These are phyloP conservation scores for Nothocercus julius DNA, from an alignment of 2,113 vertebrate genomes.

Conservation along the genomic window DNA sequence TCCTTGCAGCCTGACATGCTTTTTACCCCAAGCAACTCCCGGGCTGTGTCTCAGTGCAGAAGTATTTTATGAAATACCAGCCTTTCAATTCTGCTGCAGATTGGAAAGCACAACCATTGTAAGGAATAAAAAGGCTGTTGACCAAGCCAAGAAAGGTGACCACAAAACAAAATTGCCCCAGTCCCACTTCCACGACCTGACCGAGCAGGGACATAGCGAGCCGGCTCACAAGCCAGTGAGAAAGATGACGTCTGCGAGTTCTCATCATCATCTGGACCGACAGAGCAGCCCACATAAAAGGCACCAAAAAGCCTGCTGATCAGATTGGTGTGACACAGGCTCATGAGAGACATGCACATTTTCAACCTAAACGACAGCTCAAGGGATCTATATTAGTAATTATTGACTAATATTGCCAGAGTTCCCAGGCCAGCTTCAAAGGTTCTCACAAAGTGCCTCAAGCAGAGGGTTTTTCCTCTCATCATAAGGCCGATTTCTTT, in stretches of 20 bases:
- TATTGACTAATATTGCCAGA: conserved; percentile 61
- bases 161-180: conserved; percentile 24
- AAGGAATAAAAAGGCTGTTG: conserved; percentile 5
- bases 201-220: conserved; percentile 27
- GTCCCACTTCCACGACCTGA: background rate
- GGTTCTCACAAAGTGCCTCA: conserved; percentile 28
- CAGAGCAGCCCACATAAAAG: conserved; percentile 73
- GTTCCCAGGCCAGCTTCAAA: conserved; percentile 74
- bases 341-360: conserved; percentile 62
- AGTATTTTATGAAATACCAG: rapidly evolving
- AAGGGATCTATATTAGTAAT: conserved; percentile 74
- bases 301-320: conserved; percentile 64
- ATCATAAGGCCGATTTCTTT: conserved; percentile 45
- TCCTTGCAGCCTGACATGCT: background rate
- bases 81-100: background rate
- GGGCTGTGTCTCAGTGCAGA: background rate
- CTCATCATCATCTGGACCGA: conserved; percentile 61
- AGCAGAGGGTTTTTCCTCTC: conserved; percentile 41
- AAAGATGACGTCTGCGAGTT: conserved; percentile 65
- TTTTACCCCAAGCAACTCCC: background rate
- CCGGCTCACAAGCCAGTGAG: conserved; percentile 54
- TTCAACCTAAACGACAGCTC: conserved; percentile 59
- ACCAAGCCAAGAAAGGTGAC: conserved; percentile 17
- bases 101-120: background rate
- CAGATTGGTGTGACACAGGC: conserved; percentile 66